phyloP scores from a whole-genome alignment of 2,113 vertebrate genomes.

The Podarcis raffonei region DNA sequence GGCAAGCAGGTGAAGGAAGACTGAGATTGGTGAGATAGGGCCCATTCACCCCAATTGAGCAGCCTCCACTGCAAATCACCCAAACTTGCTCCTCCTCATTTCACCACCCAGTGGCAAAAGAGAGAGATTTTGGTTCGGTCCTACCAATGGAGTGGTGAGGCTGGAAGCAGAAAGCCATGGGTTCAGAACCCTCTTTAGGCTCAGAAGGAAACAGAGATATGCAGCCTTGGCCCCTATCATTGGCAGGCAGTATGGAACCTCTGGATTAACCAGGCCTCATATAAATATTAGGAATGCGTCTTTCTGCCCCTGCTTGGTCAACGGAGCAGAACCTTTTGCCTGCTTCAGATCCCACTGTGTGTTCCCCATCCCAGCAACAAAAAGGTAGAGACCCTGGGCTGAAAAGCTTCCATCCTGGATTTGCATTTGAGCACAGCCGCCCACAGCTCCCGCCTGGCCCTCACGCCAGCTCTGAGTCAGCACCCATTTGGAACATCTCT shows the following conservation, averaged over 20 bases:
- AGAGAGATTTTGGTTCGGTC: neutral
- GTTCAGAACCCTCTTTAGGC: neutral
- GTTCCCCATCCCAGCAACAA: neutral
- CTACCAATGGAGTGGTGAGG: neutral
- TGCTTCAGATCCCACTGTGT: neutral
- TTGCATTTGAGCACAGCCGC: too few relatives aligned
- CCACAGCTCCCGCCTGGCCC: neutral
- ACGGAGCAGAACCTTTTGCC: neutral
- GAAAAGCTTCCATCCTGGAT: neutral
- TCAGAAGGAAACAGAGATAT: neutral
- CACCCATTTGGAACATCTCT: slow-evolving; percentile 35
- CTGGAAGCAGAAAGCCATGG: neutral
- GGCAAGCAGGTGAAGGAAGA: too few relatives aligned
- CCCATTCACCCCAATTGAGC: too few relatives aligned
- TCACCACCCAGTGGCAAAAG: neutral
- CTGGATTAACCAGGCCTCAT: neutral
- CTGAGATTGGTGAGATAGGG: too few relatives aligned
- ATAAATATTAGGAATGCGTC: neutral
- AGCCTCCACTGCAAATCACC: too few relatives aligned
- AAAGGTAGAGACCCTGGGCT: neutral
- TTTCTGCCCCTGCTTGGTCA: neutral
- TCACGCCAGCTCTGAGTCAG: slow-evolving; percentile 1
- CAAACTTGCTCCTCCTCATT: too few relatives aligned
- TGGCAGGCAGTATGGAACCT: neutral
- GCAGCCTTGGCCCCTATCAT: neutral